phyloP scores from a whole-genome alignment of 2,113 vertebrate genomes.

The Agapornis roseicollis region DNA sequence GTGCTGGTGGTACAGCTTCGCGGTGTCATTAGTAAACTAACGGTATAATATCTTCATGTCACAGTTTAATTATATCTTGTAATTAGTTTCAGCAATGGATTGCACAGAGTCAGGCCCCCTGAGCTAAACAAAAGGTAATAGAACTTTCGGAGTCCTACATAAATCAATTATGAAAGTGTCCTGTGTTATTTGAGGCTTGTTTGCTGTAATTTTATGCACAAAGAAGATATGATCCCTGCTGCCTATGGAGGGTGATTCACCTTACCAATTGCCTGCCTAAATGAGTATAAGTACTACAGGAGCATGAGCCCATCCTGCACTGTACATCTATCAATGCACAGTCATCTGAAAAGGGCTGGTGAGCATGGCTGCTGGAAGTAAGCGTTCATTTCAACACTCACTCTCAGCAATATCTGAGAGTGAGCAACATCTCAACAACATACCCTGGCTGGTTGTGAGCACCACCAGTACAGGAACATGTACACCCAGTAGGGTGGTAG shows the following conservation, averaged over 20 bases:
- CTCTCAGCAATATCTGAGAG: too few species aligned
- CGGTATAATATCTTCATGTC: conserved; percentile 84
- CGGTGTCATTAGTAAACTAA: conserved; percentile 90
- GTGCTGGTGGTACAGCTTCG: conserved; percentile 88
- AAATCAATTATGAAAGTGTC: conserved; percentile 83
- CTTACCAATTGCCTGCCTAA: neutral
- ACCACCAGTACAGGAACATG: fast-evolving
- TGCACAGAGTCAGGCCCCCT: conserved; percentile 88
- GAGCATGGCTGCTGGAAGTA: neutral
- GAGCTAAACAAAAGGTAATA: conserved; percentile 86
- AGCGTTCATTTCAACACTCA: too few species aligned
- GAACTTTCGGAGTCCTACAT: conserved; percentile 79
- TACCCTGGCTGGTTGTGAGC: neutral
- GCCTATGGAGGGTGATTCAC: conserved; percentile 39
- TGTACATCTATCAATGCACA: neutral
- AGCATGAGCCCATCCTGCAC: neutral
- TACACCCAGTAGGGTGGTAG: fast-evolving
- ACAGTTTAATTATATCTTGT: conserved; percentile 99
- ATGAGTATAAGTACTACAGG: neutral
- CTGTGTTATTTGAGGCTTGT: conserved; percentile 77
- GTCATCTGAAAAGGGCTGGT: neutral
- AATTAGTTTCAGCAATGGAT: conserved; percentile 99
- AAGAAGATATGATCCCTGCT: conserved; percentile 60
- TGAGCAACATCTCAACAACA: fast-evolving
- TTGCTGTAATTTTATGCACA: conserved; percentile 80